These are phyloP conservation scores for Simalia tracyae DNA, from an alignment of 2,797 vertebrate genomes.

Conservation along the genomic window DNA sequence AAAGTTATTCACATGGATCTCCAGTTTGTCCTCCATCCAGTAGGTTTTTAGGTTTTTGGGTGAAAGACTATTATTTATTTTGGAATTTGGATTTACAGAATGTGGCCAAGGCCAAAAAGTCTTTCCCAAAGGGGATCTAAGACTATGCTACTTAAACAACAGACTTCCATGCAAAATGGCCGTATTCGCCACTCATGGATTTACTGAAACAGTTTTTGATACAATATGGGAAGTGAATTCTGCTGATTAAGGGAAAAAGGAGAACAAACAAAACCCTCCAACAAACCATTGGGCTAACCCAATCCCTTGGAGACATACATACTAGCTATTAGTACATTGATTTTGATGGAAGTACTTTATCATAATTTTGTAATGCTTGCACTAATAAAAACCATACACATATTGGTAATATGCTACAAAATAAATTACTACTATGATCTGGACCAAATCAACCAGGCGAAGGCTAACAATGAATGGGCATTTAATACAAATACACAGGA, in stretches of 20 bases:
- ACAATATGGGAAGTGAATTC: neutral
- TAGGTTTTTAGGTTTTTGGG: neutral
- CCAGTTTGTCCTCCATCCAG: neutral
- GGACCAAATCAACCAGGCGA: neutral
- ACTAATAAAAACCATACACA: slow-evolving; percentile 8
- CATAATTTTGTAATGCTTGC: slow-evolving; percentile 1
- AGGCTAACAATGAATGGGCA: neutral
- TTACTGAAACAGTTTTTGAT: neutral
- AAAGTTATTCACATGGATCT: neutral
- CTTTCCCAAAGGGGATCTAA: neutral
- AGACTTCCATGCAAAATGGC: neutral
- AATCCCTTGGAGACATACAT: neutral
- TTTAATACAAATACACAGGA: neutral
- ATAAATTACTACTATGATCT: neutral
- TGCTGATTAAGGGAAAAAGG: neutral
- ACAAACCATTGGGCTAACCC: neutral
- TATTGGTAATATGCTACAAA: neutral
- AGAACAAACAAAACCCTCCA: neutral
- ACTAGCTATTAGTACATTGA: neutral
- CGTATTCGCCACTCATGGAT: too few species aligned
- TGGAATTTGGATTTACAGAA: neutral
- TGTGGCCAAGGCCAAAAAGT: neutral
- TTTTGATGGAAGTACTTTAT: neutral
- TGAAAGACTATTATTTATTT: neutral
- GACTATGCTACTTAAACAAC: neutral